Evolutionary conservation across 2,797 vertebrate genomes (phyloP).

Genomic region (Orientallactaga sibirica): DNA sequence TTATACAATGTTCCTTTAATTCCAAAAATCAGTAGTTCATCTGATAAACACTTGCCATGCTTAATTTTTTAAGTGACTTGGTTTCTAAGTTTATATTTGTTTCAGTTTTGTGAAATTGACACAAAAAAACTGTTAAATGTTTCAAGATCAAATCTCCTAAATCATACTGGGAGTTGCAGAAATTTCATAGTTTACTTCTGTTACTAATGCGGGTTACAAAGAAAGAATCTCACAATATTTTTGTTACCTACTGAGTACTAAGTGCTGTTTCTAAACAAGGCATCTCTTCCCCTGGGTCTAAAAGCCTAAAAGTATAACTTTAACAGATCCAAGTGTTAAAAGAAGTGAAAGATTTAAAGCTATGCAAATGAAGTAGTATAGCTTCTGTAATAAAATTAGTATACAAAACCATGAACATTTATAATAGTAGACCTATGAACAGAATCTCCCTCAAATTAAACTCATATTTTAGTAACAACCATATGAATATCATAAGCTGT

Average conservation of each 20-base stretch:
- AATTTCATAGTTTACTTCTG: constrained; percentile 3
- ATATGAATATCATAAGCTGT: constrained; percentile 62
- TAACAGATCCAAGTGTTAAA: neutral
- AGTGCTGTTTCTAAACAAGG: constrained; percentile 56
- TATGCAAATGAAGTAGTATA: neutral
- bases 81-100: constrained; percentile 28
- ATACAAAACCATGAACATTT: constrained; percentile 25
- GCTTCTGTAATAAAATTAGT: constrained; percentile 34
- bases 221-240: neutral
- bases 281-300: neutral
- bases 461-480: constrained; percentile 39
- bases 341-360: constrained; percentile 54
- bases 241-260: neutral
- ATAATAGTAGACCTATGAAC: neutral
- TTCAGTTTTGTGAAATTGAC: constrained; percentile 39
- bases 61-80: constrained; percentile 59
- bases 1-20: constrained; percentile 26
- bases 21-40: constrained; percentile 7
- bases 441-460: constrained; percentile 11
- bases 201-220: constrained; percentile 15
- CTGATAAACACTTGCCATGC: neutral
- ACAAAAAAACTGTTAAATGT: constrained; percentile 33
- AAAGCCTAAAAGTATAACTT: neutral
- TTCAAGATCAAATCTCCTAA: constrained; percentile 1
- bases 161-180: neutral